Percentiles rank a stretch among this genome's conserved stretches.
Conservation (phyloP, 1,140 invertebrate genomes). For the Cotesia typhae region DNA sequence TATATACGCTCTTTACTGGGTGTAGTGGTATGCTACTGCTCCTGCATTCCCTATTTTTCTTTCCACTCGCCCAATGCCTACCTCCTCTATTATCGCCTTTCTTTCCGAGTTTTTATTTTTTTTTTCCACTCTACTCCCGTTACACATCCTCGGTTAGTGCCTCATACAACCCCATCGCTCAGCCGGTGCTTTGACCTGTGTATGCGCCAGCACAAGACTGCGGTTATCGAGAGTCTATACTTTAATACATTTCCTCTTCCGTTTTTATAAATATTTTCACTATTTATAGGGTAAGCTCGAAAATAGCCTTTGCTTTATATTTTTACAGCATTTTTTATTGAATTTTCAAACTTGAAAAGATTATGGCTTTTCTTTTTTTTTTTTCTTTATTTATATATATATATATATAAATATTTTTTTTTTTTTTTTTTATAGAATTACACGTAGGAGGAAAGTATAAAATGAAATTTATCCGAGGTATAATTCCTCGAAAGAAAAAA, state of each 20-base stretch:
- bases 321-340: not conserved
- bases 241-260: slow-evolving; percentile 8
- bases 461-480: too few species aligned
- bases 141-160: too few species aligned
- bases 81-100: slow-evolving; percentile 6
- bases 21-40: not conserved
- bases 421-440: too few species aligned
- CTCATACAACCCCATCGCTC: not conserved
- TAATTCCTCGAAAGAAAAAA: too few species aligned
- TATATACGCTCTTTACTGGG: too few species aligned
- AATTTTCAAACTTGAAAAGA: not conserved
- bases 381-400: too few species aligned
- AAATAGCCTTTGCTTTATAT: not conserved
- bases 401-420: too few species aligned
- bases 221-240: slow-evolving; percentile 21
- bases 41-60: slow-evolving; percentile 25
- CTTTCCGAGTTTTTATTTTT: not conserved
- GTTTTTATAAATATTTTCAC: not conserved
- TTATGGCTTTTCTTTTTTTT: not conserved
- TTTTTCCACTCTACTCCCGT: not conserved
- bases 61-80: slow-evolving; percentile 12
- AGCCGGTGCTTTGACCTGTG: slow-evolving; percentile 22
- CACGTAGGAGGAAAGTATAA: too few species aligned
- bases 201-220: slow-evolving; percentile 16
- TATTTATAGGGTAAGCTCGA: not conserved